A percentile compares a stretch with the other conserved stretches of the same genome.
These are phyloP conservation scores for Limanda limanda DNA, from an alignment of 2,113 vertebrate species.

Conservation along the genomic window DNA sequence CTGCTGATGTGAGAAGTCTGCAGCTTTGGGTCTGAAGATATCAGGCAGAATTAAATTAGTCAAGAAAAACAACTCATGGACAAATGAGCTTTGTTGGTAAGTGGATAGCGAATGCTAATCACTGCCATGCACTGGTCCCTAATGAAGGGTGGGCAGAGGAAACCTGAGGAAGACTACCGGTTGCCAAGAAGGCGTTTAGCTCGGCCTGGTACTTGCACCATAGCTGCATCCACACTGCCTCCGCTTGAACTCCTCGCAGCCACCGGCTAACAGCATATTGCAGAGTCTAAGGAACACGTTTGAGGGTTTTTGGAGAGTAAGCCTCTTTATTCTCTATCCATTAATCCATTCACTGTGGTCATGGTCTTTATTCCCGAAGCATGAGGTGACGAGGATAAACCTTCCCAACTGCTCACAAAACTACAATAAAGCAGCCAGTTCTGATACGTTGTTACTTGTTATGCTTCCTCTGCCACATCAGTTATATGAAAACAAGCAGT, in stretches of 20 bases:
- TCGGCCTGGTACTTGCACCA: constrained; percentile 23
- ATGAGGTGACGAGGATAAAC: constrained; percentile 26
- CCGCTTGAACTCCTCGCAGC: constrained; percentile 24
- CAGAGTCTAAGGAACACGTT: constrained; percentile 51
- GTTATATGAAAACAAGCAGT: not conserved
- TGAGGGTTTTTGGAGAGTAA: constrained; percentile 59
- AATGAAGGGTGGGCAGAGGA: constrained; percentile 32
- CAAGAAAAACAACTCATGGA: constrained; percentile 35
- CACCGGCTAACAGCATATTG: constrained; percentile 3
- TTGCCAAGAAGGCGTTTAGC: constrained; percentile 51
- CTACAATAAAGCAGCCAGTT: constrained; percentile 5
- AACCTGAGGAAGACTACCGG: constrained; percentile 50
- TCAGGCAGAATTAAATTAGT: constrained; percentile 32
- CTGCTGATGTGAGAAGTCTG: constrained; percentile 24
- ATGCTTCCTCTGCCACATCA: not conserved
- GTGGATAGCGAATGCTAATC: constrained; percentile 29
- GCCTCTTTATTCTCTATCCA: constrained; percentile 59
- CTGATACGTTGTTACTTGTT: not conserved
- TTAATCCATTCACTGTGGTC: constrained; percentile 61
- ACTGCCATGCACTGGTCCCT: constrained; percentile 13
- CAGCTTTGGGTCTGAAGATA: constrained; percentile 11
- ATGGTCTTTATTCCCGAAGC: constrained; percentile 37
- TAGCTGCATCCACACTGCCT: constrained; percentile 38
- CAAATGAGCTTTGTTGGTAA: constrained; percentile 36
- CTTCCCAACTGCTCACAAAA: not conserved